Percentiles rank a stretch among this genome's conserved stretches.
phyloP scores from a whole-genome alignment of 2,113 vertebrate species.

The Lamprologus tigripictilis region DNA sequence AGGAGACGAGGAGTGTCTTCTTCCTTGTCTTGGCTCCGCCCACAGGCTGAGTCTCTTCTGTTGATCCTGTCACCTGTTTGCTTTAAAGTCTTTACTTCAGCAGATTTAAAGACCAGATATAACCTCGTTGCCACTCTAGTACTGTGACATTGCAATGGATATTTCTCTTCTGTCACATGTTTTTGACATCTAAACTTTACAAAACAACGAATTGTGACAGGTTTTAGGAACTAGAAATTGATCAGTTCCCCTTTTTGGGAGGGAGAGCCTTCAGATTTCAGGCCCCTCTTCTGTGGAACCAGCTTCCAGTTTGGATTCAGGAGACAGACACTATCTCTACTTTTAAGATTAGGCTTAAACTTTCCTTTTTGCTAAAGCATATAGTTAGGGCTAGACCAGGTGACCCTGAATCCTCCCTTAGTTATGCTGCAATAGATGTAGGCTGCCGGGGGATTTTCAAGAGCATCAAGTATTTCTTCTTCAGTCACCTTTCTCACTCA shows the following conservation, averaged over 20 bases:
- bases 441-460: accelerated
- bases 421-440: accelerated
- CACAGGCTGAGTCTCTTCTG: background rate
- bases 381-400: background rate
- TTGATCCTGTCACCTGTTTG: background rate
- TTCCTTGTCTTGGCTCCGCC: accelerated
- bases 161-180: background rate
- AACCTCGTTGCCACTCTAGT: background rate
- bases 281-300: background rate
- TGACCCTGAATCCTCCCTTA: background rate
- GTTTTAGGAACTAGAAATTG: background rate
- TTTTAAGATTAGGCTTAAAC: background rate
- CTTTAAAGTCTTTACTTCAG: background rate
- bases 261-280: background rate
- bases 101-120: background rate
- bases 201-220: background rate
- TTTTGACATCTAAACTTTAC: background rate
- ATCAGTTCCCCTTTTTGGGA: background rate
- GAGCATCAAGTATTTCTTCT: too few species aligned
- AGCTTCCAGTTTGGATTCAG: background rate
- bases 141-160: background rate
- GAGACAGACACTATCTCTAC: background rate
- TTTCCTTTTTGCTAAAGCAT: background rate
- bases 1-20: accelerated
- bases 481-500: accelerated